Percentiles rank a stretch among this genome's conserved stretches.
Conservation (phyloP, 1,140 invertebrate genomes). For the Reticulitermes speratus region DNA sequence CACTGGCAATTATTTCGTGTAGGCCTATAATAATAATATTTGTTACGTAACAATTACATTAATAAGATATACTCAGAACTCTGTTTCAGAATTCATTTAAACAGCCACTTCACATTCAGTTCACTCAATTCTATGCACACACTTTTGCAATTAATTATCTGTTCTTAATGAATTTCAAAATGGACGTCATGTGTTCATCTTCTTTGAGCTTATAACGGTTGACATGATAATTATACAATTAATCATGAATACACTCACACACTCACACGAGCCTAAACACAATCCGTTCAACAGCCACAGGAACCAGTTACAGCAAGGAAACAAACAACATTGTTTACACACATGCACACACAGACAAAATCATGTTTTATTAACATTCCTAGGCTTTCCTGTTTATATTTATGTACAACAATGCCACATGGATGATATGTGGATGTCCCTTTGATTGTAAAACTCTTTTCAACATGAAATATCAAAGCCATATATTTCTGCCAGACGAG, state of each 20-base stretch:
- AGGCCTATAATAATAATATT: not conserved
- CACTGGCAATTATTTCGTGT: not conserved
- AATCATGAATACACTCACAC: not conserved
- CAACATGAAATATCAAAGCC: no score
- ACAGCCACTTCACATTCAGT: not conserved
- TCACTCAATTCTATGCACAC: not conserved
- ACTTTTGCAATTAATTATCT: not conserved
- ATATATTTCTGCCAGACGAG: no score
- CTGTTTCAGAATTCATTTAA: not conserved
- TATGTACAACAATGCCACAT: no score
- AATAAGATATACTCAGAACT: not conserved
- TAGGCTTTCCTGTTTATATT: no score
- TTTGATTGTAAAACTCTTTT: no score
- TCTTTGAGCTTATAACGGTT: not conserved
- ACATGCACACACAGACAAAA: no score
- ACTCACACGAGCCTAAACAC: not conserved
- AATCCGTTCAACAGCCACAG: not conserved
- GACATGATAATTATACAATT: not conserved
- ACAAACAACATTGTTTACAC: no score
- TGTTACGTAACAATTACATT: conserved; percentile 5
- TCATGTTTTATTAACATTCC: no score
- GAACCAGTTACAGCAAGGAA: not conserved
- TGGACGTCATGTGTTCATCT: conserved; percentile 10
- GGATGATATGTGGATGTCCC: no score
- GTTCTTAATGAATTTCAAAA: not conserved